These are phyloP conservation scores for Aphrocallistes beatrix DNA, from an alignment of 37 sponge, comb jelly and placozoan species.

Conservation along the genomic window DNA sequence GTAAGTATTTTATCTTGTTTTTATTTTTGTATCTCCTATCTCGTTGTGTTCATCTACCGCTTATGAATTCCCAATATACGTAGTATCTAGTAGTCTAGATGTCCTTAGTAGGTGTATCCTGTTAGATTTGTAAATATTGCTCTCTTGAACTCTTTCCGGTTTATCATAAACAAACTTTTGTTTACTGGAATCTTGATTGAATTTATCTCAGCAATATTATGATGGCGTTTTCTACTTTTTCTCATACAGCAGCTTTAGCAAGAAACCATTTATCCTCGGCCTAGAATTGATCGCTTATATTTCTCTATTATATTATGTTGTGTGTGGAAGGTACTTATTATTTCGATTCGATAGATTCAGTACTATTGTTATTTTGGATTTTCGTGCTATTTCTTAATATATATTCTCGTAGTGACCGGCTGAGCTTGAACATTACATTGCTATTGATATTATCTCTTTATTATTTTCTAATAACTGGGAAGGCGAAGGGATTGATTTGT, in stretches of 20 bases:
- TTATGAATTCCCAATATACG: constrained; percentile 14
- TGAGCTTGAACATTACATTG: not conserved
- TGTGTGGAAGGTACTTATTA: not conserved
- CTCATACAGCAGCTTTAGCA: too few relatives aligned
- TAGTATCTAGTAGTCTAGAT: not conserved
- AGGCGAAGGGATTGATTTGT: too few relatives aligned
- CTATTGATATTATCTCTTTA: constrained; percentile 1
- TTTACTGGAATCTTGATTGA: not conserved
- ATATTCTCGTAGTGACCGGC: constrained; percentile 16
- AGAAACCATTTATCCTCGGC: not conserved
- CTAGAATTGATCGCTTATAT: not conserved
- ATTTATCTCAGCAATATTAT: constrained; percentile 13
- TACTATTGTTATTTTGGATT: constrained; percentile 16
- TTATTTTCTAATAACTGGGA: not conserved
- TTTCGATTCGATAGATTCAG: constrained; percentile 15
- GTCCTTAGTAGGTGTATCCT: not conserved
- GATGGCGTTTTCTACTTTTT: constrained; percentile 20
- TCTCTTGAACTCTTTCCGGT: not conserved
- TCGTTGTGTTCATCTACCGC: constrained; percentile 17
- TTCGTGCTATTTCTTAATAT: constrained; percentile 15
- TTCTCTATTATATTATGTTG: not conserved
- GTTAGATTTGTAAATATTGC: constrained; percentile 18
- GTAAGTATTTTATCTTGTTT: constrained; percentile 18
- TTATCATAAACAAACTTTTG: not conserved
- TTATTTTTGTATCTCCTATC: constrained; percentile 14